phyloP scores from a whole-genome alignment of 64 coral and sea anemone species.

The Porites lutea region DNA sequence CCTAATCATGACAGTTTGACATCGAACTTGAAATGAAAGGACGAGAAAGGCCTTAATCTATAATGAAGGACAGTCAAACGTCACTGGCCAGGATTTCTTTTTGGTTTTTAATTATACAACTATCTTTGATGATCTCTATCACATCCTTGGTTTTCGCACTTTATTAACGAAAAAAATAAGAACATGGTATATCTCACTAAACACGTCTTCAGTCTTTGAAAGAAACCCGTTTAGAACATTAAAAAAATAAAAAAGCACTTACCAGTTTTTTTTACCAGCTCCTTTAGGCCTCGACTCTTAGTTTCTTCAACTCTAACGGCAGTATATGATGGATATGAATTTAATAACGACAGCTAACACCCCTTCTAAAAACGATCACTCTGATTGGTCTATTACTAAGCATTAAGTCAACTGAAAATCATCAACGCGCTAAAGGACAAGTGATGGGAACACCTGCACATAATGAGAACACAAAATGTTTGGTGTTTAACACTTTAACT shows the following conservation, averaged over 20 bases:
- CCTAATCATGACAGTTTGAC: too few relatives aligned
- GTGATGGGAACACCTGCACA: not conserved
- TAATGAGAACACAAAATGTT: not conserved
- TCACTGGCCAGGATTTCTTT: too few relatives aligned
- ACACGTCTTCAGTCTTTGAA: too few relatives aligned
- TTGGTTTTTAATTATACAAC: too few relatives aligned
- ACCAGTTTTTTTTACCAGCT: not conserved
- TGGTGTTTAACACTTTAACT: constrained; percentile 7
- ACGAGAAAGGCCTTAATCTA: too few relatives aligned
- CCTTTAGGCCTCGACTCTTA: not conserved
- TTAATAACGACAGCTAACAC: not conserved
- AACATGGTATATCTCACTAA: too few relatives aligned
- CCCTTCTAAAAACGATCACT: too few relatives aligned
- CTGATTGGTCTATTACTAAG: constrained; percentile 16
- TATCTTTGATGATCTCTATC: too few relatives aligned
- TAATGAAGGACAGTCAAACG: too few relatives aligned
- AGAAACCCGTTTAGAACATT: not conserved
- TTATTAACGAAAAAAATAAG: too few relatives aligned
- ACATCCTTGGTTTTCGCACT: too few relatives aligned
- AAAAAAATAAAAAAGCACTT: not conserved
- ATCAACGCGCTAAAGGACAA: not conserved
- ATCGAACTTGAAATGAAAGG: too few relatives aligned
- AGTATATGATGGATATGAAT: not conserved
- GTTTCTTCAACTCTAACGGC: not conserved
- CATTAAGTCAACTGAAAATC: constrained; percentile 35